A percentile compares a stretch with the other conserved stretches of the same genome.
phyloP scores from a whole-genome alignment of 2,113 vertebrate species.

The Redunca redunca region DNA sequence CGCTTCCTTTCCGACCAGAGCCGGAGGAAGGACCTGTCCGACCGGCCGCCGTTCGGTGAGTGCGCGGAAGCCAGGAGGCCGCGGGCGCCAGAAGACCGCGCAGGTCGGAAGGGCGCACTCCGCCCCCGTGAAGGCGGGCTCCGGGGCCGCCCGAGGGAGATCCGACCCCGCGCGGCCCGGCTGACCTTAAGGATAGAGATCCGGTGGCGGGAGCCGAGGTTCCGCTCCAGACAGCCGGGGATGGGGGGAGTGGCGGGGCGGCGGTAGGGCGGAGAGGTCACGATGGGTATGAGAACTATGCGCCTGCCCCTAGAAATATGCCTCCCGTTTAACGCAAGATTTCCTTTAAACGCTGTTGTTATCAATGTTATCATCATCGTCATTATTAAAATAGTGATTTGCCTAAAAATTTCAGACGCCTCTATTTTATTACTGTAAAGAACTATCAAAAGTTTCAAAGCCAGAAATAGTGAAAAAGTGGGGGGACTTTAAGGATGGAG shows the following conservation, averaged over 20 bases:
- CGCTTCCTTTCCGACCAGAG: conserved; percentile 91
- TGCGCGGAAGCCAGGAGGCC: background rate
- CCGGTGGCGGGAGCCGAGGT: background rate
- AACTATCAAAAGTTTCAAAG: background rate
- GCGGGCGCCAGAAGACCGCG: accelerated
- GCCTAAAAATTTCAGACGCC: background rate
- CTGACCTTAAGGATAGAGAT: background rate
- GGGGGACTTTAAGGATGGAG: background rate
- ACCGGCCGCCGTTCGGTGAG: conserved; percentile 87
- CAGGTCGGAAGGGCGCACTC: accelerated
- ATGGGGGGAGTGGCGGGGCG: background rate
- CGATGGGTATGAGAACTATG: background rate
- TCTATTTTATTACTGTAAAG: background rate
- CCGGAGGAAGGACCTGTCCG: conserved; percentile 84
- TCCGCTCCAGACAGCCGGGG: background rate
- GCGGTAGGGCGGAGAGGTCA: background rate
- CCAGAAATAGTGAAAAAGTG: background rate
- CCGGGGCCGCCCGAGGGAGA: accelerated
- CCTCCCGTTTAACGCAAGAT: background rate
- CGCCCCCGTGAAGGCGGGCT: background rate
- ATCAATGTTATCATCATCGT: background rate
- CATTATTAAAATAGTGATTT: background rate
- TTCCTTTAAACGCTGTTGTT: background rate
- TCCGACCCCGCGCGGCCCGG: accelerated
- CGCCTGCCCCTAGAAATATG: background rate